Evolutionary conservation across 2,888 invertebrate species (phyloP).

Genomic region (Tupiocoris notatus): DNA sequence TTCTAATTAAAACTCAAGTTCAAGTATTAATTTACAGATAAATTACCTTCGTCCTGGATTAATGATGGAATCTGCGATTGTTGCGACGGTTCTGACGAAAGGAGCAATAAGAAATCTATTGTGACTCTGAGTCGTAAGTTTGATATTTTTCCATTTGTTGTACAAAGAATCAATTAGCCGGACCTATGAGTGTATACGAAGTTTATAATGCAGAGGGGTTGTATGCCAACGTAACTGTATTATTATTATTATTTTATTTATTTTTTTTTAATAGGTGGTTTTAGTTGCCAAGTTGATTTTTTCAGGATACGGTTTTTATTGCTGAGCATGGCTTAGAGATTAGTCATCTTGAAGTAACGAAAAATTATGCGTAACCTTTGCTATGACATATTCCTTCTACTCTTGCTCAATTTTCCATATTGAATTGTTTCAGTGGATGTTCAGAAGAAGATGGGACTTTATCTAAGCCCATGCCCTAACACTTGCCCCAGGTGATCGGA

Average conservation of each 20-base stretch:
- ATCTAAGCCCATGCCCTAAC: slow-evolving; percentile 44
- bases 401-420: neutral
- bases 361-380: neutral
- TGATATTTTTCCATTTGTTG: neutral
- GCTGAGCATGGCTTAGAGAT: no score
- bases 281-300: no score
- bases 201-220: no score
- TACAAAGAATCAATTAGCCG: no score
- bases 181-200: no score
- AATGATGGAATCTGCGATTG: slow-evolving; percentile 93
- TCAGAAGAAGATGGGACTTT: slow-evolving; percentile 43
- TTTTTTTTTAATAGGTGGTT: no score
- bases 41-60: slow-evolving; percentile 75
- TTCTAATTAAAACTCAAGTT: no score
- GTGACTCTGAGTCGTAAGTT: slow-evolving; percentile 41
- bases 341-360: no score
- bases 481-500: slow-evolving; percentile 17
- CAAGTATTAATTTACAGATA: slow-evolving; percentile 34
- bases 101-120: slow-evolving; percentile 20
- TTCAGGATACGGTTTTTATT: no score
- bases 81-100: slow-evolving; percentile 87
- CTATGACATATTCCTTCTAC: neutral
- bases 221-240: no score
- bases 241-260: no score
- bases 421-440: slow-evolving; percentile 42